phyloP scores from a whole-genome alignment of 2,797 vertebrate species.

The Epinephelus malabaricus region DNA sequence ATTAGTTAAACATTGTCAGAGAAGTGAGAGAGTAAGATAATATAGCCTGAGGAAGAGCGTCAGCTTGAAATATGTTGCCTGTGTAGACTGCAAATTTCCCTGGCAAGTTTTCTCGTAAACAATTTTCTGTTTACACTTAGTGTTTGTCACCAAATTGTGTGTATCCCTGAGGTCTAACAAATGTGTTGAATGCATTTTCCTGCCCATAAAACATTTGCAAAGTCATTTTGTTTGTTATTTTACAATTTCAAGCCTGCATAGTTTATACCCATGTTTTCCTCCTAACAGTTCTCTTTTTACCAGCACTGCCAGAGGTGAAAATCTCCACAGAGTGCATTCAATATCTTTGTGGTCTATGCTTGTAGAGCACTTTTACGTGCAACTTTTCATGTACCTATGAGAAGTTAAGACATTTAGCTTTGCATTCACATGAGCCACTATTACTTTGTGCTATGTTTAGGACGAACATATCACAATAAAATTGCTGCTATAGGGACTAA shows the following conservation, averaged over 20 bases:
- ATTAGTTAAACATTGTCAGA: neutral
- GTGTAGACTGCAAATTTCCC: fast-evolving
- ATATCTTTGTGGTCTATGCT: no score
- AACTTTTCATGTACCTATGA: no score
- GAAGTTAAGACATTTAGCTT: neutral
- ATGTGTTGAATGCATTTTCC: neutral
- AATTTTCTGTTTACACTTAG: neutral
- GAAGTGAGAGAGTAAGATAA: neutral
- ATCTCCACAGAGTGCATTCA: no score
- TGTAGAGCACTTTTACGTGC: no score
- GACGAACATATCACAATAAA: no score
- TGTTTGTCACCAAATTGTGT: neutral
- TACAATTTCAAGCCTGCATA: neutral
- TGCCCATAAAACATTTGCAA: neutral
- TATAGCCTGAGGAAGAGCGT: neutral
- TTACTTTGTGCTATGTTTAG: neutral
- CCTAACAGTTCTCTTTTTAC: neutral
- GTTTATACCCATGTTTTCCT: neutral
- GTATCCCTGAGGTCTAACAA: neutral
- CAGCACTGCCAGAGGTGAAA: no score
- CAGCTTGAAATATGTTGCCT: neutral
- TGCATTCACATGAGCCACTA: neutral
- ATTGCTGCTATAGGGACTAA: no score
- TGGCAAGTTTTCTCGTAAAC: neutral
- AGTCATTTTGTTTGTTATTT: neutral